A percentile compares a stretch with the other conserved stretches of the same genome.
phyloP scores from a whole-genome alignment of 1,140 invertebrate species.

The Radopholus similis region DNA sequence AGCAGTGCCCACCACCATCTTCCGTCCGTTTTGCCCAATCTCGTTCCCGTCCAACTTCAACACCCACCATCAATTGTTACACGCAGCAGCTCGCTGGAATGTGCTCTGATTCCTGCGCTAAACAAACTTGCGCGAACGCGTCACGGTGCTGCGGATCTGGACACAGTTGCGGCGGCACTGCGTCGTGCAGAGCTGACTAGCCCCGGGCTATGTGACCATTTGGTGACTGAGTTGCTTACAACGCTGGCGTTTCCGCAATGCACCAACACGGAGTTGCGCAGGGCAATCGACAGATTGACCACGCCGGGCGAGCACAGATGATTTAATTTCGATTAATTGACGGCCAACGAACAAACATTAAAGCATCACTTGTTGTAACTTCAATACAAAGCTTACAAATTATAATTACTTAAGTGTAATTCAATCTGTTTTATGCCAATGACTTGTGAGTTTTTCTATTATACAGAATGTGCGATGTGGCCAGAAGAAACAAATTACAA shows the following conservation, averaged over 20 bases:
- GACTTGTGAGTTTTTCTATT: too few relatives aligned
- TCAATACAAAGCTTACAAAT: too few relatives aligned
- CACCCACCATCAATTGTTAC: conserved; percentile 1
- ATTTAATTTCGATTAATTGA: neutral
- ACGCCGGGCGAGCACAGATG: conserved; percentile 11
- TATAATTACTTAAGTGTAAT: too few relatives aligned
- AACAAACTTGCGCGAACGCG: conserved; percentile 54
- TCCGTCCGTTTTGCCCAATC: neutral
- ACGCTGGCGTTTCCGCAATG: conserved; percentile 47
- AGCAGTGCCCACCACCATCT: neutral
- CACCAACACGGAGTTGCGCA: conserved; percentile 34
- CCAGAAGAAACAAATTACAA: too few relatives aligned
- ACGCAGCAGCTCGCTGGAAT: conserved; percentile 42
- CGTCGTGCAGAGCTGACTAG: conserved; percentile 43
- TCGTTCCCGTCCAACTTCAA: conserved; percentile 6
- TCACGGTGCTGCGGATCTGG: conserved; percentile 44
- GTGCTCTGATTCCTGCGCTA: conserved; percentile 52
- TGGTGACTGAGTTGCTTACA: conserved; percentile 52
- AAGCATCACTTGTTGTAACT: too few relatives aligned
- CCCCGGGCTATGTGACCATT: conserved; percentile 55
- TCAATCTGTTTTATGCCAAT: too few relatives aligned
- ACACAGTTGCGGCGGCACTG: conserved; percentile 44
- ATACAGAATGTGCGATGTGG: too few relatives aligned
- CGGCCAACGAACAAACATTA: neutral
- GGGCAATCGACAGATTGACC: conserved; percentile 46